Conservation (phyloP, 2,888 invertebrate genomes). For the Falcaria lacertinaria region DNA sequence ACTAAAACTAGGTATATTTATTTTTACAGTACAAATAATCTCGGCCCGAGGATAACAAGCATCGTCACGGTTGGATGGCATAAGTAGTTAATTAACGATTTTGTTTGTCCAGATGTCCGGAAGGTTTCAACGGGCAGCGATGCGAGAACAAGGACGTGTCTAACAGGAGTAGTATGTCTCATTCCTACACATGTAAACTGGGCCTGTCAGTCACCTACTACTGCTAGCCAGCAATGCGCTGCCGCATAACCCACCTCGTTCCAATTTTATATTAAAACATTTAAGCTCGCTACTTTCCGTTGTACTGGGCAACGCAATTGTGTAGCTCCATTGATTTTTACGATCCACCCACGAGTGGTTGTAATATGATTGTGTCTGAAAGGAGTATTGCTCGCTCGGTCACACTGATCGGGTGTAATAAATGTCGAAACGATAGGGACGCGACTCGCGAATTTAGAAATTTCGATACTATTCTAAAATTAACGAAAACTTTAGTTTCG, state of each 20-base stretch:
- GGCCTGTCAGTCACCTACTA: conserved; percentile 88
- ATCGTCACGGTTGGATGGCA: neutral
- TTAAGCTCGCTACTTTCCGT: conserved; percentile 48
- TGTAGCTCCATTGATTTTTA: conserved; percentile 34
- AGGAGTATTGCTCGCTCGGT: neutral
- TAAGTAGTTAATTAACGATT: neutral
- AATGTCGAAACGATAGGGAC: too few species aligned
- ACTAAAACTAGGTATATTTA: neutral
- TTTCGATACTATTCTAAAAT: too few species aligned
- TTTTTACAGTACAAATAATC: neutral
- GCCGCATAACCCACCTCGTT: conserved; percentile 69
- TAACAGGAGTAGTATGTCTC: conserved; percentile 88
- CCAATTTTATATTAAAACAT: conserved; percentile 53
- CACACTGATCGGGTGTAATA: too few species aligned
- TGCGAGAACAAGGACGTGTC: conserved; percentile 90
- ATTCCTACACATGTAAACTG: conserved; percentile 88
- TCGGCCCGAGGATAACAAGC: neutral
- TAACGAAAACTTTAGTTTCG: too few species aligned
- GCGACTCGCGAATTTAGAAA: too few species aligned
- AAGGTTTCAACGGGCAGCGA: conserved; percentile 88
- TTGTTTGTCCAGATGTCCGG: conserved; percentile 84
- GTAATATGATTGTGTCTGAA: neutral
- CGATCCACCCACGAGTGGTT: conserved; percentile 19
- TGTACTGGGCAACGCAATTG: conserved; percentile 42
- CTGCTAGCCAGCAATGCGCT: conserved; percentile 80